phyloP scores from a whole-genome alignment of 2,888 invertebrate genomes.

The Anagyrus pseudococci region DNA sequence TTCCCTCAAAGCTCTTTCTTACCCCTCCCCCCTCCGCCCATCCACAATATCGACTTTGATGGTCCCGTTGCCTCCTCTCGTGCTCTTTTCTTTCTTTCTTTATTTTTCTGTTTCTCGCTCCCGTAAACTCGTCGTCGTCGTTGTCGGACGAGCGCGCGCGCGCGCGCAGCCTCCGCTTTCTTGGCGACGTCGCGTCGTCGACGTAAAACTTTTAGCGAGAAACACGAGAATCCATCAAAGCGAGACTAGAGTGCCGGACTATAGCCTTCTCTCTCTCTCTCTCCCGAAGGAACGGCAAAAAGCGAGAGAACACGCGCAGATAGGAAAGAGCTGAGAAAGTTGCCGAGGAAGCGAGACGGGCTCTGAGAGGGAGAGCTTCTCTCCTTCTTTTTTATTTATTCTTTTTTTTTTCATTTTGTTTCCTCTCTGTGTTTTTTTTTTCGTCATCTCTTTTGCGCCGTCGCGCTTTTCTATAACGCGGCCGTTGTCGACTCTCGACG shows the following conservation, averaged over 20 bases:
- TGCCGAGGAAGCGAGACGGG: not conserved
- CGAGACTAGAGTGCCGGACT: constrained; percentile 9
- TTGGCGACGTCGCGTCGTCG: constrained; percentile 9
- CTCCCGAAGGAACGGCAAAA: too few relatives aligned
- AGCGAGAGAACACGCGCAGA: constrained; percentile 15
- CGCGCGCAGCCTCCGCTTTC: too few relatives aligned
- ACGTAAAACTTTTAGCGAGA: constrained; percentile 48
- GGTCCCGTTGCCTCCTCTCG: too few relatives aligned
- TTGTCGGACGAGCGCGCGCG: too few relatives aligned
- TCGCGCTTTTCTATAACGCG: too few relatives aligned
- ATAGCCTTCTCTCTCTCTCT: too few relatives aligned
- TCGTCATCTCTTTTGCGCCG: too few relatives aligned
- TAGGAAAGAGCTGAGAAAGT: constrained; percentile 17
- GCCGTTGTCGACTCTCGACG: too few relatives aligned
- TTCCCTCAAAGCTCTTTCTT: constrained; percentile 16
- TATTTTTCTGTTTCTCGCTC: too few relatives aligned
- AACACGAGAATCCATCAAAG: constrained; percentile 53
- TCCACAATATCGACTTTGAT: too few relatives aligned
- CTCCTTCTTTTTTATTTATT: not conserved
- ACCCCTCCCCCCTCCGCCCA: constrained; percentile 20
- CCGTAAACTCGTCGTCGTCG: too few relatives aligned
- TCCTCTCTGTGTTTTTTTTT: too few relatives aligned
- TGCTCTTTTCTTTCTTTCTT: constrained; percentile 14
- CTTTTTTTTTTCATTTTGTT: not conserved
- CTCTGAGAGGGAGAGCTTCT: not conserved